These are phyloP conservation scores for Danio tinwini DNA, from an alignment of 2,797 vertebrate species.

Conservation along the genomic window DNA sequence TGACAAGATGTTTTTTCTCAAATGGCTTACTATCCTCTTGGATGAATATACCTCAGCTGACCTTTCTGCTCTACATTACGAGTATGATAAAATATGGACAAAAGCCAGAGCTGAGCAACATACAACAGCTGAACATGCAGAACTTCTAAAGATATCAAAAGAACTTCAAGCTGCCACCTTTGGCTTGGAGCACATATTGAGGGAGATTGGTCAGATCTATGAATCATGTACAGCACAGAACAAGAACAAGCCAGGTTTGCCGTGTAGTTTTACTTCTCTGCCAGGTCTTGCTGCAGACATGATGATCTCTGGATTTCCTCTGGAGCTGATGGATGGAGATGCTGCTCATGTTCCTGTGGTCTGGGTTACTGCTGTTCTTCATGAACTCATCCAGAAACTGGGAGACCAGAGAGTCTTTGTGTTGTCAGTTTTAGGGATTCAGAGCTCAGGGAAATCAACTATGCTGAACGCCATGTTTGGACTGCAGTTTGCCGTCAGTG, in stretches of 20 bases:
- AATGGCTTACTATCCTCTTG: conserved; percentile 26
- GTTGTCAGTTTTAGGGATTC: conserved; percentile 72
- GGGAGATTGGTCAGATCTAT: background rate
- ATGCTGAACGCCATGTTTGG: conserved; percentile 74
- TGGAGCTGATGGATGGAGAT: conserved; percentile 52
- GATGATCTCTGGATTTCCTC: background rate
- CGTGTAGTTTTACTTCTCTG: background rate
- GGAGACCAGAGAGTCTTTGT: conserved; percentile 71
- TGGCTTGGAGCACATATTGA: conserved; percentile 26
- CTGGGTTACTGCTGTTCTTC: conserved; percentile 71
- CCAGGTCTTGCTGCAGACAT: conserved; percentile 13
- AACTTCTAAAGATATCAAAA: background rate
- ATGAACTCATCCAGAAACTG: conserved; percentile 64
- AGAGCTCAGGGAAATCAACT: conserved; percentile 67
- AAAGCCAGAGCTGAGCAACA: conserved; percentile 24
- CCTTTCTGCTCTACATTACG: conserved; percentile 61
- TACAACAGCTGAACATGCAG: background rate
- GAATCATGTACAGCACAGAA: conserved; percentile 14
- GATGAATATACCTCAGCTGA: conserved; percentile 14
- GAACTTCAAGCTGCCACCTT: conserved; percentile 23
- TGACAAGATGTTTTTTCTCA: conserved; percentile 20
- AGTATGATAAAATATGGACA: conserved; percentile 65
- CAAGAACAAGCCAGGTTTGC: background rate
- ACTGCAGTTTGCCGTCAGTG: conserved; percentile 72
- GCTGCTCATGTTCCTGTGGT: conserved; percentile 69